Evolutionary conservation across 2,113 vertebrate species (phyloP), one percentile per base, ranked within the genome.

Genomic region (Girardinichthys multiradiatus): DNA sequence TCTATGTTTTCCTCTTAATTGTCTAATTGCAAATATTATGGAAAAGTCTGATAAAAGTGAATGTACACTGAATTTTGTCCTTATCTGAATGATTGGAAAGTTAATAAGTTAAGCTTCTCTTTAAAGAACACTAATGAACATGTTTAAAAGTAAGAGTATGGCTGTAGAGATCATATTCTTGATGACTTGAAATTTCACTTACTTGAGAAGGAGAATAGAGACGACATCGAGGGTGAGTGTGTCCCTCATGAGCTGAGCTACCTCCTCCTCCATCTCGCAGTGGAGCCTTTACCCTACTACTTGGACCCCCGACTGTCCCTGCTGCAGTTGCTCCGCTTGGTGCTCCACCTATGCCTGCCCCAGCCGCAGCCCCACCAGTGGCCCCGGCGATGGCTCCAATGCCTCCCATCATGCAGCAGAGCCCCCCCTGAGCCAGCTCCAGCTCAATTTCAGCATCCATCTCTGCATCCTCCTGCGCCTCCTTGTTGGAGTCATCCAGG

Each of bases 401-500:
- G 39, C 92, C 91, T 0, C 94, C 94, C 89, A 93, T 89, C 91
- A 94, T 89, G 84, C 94, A 95, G 87, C 94, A 94, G 51, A 94
- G 92, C 15, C 90, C 91, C 2, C 97, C 94, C 21, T 97, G 97
- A 21, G 97, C 95, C 89, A 98, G 91, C 94, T 99, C 97, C 63
- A 98, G 87, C 90, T 99, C 96, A 27, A 99, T 95, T 91, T 99
- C 98, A 0, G 97, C 97, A 9, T 99, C 98, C 97, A 99, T 96
- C 93, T 99, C 98, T 0, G 97, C 97, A 3, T 99, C 97, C 89
- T 99, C 98, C 92, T 96, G 96, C 0, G 97, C 97, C 85, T 99
- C 98, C 81, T 99, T 99, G 92, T 99, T 99, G 90, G 97, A 99
- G 87, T 99, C 98, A 0, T 99, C 97, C 30, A 99, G 95, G 62